Evolutionary conservation across 1,140 invertebrate genomes (phyloP), one percentile per base, ranked within the genome.

Genomic region (Neodiprion fabricii): DNA sequence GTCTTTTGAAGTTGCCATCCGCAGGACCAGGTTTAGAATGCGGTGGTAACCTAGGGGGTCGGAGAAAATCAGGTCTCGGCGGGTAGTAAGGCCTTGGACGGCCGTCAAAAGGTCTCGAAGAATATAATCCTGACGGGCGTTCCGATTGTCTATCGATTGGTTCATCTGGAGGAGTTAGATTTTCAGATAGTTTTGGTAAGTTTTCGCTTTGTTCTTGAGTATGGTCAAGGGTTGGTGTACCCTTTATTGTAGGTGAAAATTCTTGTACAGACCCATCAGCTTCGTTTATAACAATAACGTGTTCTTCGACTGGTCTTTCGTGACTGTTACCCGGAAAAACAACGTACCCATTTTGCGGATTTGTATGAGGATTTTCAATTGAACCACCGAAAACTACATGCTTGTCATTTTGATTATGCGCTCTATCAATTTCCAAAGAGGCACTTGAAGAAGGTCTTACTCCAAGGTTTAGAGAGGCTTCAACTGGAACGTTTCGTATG

Each of bases 1-100:
- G 84, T 75, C 87, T 85, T 11, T 88, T 88, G 14, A 84, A 84
- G 0, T 79, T 83, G 0, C 84, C 74, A 9, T 89, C 87, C n/a
- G 84, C 79, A 14, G 81, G 81, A 61, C 82, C 84, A 75, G 85
- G 81, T 67, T 87, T 88, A 72, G 87, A 85, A n/a, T 78, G 76
- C 7, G 74, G 80, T 61, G 80, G 78, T 8, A 85, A 82, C 70
- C 81, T 72, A 53, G 84, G 81, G 21, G 87, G 83, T 14, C 85
- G 76, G 0, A 78, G 80, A 28, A 84, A 86, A 75, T 86, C 83
- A 9, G 84, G 82, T 78, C 73, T 85, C n/a, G 11, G 53, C 9
- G 53, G 53, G n/a, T 61, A 61, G 53, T 40, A 48, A 53, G 73
- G 50, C 66, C 72, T 68, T 50, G 47, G 70, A 68, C 72, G 70